phyloP scores from a whole-genome alignment of 2,113 vertebrate species.

The Callionymus lyra region DNA sequence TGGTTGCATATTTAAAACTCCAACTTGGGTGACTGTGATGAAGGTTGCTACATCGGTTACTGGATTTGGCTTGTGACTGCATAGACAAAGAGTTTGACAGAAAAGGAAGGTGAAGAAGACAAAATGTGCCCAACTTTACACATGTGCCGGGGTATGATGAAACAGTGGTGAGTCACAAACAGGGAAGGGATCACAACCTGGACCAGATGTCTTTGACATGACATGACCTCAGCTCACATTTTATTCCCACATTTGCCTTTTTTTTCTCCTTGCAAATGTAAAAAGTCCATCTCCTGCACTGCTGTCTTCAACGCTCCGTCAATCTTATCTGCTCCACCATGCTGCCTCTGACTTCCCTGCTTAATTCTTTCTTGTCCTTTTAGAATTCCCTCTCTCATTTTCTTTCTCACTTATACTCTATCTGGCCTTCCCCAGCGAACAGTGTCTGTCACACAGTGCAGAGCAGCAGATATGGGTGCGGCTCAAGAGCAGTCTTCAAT shows the following conservation, averaged over 20 bases:
- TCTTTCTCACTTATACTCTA: constrained; percentile 24
- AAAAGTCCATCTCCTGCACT: constrained; percentile 23
- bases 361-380: constrained; percentile 42
- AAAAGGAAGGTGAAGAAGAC: constrained; percentile 3
- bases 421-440: constrained; percentile 27
- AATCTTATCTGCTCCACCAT: constrained; percentile 46
- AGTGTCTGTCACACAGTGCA: constrained; percentile 42
- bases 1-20: constrained; percentile 31
- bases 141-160: constrained; percentile 34
- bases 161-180: constrained; percentile 3
- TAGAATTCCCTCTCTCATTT: constrained; percentile 30
- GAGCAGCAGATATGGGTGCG: constrained; percentile 36
- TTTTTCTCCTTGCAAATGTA: constrained; percentile 30
- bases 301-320: constrained; percentile 30
- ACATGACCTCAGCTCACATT: constrained; percentile 25
- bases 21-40: constrained; percentile 18
- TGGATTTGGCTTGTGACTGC: constrained; percentile 23
- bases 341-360: constrained; percentile 46
- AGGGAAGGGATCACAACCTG: constrained; percentile 6
- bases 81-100: constrained; percentile 18
- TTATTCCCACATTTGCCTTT: constrained; percentile 17
- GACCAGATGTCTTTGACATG: constrained; percentile 20
- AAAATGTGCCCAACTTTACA: constrained; percentile 39
- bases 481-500: constrained; percentile 26
- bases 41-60: constrained; percentile 25